phyloP scores from a whole-genome alignment of 1,140 invertebrate genomes.

The Saccostrea glomerata region DNA sequence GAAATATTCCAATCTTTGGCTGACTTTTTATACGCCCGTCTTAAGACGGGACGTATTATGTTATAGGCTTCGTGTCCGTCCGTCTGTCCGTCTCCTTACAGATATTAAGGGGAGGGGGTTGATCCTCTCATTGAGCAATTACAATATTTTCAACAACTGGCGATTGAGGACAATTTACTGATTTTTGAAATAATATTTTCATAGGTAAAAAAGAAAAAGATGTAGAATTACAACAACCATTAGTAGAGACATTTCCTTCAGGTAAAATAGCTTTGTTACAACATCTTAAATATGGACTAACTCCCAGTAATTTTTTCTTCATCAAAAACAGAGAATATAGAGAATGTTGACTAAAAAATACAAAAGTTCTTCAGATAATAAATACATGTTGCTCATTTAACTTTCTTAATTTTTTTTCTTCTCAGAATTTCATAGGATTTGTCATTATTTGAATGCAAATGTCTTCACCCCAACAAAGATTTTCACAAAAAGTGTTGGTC shows the following conservation, averaged over 20 bases:
- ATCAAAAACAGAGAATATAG: neutral
- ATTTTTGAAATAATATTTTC: too few species aligned
- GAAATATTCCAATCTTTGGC: too few species aligned
- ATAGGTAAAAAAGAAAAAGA: neutral
- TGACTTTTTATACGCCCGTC: too few species aligned
- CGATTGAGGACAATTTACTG: neutral
- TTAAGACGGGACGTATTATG: too few species aligned
- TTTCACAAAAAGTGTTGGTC: neutral
- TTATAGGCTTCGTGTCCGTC: too few species aligned
- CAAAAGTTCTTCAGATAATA: neutral
- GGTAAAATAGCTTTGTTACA: neutral
- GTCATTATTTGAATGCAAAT: slow-evolving; percentile 19
- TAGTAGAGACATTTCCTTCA: neutral
- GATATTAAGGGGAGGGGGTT: too few species aligned
- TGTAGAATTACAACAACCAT: slow-evolving; percentile 1
- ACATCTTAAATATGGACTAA: neutral
- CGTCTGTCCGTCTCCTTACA: too few species aligned
- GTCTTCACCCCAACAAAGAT: neutral
- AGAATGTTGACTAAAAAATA: neutral
- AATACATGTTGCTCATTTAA: neutral
- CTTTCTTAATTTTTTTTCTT: neutral
- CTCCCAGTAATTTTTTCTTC: neutral
- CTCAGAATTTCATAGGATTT: neutral
- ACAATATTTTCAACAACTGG: too few species aligned
- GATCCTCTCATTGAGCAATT: too few species aligned